Conservation (phyloP, 2,888 invertebrate species). For the Rhaphigaster nebulosa region DNA sequence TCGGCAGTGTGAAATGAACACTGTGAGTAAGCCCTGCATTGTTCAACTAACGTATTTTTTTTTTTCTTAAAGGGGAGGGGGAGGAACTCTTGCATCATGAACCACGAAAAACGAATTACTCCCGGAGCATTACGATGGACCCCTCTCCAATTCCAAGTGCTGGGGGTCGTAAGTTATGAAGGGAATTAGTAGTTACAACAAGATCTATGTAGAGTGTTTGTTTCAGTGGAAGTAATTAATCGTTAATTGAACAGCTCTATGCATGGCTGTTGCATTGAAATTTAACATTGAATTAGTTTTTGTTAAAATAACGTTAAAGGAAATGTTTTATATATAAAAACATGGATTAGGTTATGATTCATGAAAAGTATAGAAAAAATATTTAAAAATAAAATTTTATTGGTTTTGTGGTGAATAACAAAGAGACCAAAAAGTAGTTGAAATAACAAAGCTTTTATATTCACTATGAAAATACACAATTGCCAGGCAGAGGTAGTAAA, state of each 20-base stretch:
- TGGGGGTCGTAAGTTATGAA: conserved; percentile 15
- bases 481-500: too few species aligned
- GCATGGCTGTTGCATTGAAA: not conserved
- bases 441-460: too few species aligned
- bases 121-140: conserved; percentile 1
- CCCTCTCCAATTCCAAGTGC: conserved; percentile 25
- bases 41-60: conserved; percentile 41
- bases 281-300: not conserved
- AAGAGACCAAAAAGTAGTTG: too few species aligned
- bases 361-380: too few species aligned
- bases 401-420: too few species aligned
- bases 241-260: not conserved
- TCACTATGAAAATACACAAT: too few species aligned
- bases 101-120: conserved; percentile 26
- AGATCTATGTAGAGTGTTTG: conserved; percentile 15
- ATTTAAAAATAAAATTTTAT: too few species aligned
- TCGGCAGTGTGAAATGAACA: conserved; percentile 7
- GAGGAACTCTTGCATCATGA: conserved; percentile 13
- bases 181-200: conserved; percentile 10
- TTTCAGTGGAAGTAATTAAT: conserved; percentile 17
- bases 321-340: too few species aligned
- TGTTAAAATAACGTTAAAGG: not conserved
- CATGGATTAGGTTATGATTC: too few species aligned
- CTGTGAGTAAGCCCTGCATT: conserved; percentile 20
- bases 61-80: not conserved